Percentiles rank a stretch among this genome's conserved stretches.
Conservation (phyloP, 2,797 vertebrate species). For the Falco novaeseelandiae region DNA sequence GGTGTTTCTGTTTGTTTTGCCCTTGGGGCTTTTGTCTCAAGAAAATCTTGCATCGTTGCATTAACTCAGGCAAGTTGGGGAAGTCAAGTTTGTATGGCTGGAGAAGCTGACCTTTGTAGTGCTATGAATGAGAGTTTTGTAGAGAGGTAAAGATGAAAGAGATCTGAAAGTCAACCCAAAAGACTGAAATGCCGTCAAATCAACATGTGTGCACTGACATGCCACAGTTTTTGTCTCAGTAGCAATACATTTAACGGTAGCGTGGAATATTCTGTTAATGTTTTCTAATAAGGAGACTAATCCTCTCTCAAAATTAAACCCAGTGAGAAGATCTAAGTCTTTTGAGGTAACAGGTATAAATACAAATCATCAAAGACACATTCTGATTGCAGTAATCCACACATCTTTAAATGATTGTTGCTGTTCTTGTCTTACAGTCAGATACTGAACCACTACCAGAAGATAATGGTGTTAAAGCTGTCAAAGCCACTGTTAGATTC, state of each 20-base stretch:
- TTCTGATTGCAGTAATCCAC: background rate
- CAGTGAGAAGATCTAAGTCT: background rate
- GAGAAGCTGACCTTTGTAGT: background rate
- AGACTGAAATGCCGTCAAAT: background rate
- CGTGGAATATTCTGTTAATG: background rate
- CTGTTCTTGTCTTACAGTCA: background rate
- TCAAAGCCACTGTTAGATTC: background rate
- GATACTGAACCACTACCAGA: background rate
- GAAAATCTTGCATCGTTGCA: background rate
- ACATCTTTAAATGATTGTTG: background rate
- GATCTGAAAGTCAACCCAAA: background rate
- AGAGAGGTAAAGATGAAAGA: background rate
- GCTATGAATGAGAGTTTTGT: background rate
- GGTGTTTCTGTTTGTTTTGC: background rate
- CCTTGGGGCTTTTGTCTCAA: background rate
- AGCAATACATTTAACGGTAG: background rate
- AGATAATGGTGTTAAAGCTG: background rate
- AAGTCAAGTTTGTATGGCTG: background rate
- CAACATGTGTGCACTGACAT: background rate
- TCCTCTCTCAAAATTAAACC: background rate
- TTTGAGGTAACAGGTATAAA: background rate
- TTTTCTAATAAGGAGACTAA: conserved; percentile 6
- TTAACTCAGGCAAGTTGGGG: background rate
- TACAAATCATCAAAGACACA: background rate
- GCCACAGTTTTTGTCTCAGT: background rate